Percentiles rank a stretch among this genome's conserved stretches.
Conservation (phyloP, 2,888 invertebrate genomes). For the Brenthis daphne region DNA sequence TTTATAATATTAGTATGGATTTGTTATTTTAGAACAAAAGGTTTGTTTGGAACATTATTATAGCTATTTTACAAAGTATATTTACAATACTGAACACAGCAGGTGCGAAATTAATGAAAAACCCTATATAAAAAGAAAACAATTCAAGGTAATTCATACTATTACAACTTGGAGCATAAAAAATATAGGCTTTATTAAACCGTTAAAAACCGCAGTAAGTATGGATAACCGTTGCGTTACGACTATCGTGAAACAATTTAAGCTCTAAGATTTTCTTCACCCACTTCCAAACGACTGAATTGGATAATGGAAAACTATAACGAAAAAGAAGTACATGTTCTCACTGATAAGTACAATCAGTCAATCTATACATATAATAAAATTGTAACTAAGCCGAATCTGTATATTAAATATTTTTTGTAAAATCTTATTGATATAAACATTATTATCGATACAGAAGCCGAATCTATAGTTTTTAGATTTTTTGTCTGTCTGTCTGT, state of each 20-base stretch:
- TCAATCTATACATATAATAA: too few relatives aligned
- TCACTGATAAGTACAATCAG: not conserved
- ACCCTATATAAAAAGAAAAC: not conserved
- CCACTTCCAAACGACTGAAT: not conserved
- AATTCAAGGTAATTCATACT: not conserved
- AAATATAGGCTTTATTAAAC: not conserved
- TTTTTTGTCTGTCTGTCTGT: too few relatives aligned
- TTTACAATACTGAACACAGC: too few relatives aligned
- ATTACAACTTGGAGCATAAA: conserved; percentile 1
- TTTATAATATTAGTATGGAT: too few relatives aligned
- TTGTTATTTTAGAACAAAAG: too few relatives aligned
- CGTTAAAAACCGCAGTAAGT: conserved; percentile 8
- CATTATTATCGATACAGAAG: too few relatives aligned
- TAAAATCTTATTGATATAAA: too few relatives aligned
- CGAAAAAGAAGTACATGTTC: not conserved
- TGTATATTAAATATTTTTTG: too few relatives aligned
- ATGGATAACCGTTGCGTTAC: conserved; percentile 15
- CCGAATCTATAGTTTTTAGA: too few relatives aligned
- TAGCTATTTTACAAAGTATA: too few relatives aligned
- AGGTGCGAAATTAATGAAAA: not conserved
- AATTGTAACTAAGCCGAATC: too few relatives aligned
- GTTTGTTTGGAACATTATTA: too few relatives aligned
- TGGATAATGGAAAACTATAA: conserved; percentile 5
- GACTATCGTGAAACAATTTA: conserved; percentile 27
- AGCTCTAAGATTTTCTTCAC: conserved; percentile 16